Evolutionary conservation across 2,797 vertebrate genomes (phyloP).

Genomic region (Spinibarbus caldwelli): DNA sequence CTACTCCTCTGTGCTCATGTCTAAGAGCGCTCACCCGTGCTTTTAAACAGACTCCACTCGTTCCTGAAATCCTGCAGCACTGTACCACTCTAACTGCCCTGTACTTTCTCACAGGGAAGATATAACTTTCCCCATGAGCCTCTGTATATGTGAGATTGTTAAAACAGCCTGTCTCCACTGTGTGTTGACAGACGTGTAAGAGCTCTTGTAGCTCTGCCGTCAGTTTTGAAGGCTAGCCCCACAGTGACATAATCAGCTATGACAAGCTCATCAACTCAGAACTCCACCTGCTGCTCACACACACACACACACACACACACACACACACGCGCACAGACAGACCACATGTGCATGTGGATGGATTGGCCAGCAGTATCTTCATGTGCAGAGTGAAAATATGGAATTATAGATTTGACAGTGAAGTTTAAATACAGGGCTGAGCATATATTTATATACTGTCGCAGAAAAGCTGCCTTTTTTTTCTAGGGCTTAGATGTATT

Average conservation of each 20-base stretch:
- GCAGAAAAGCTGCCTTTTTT: not conserved
- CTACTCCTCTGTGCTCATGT: conserved; percentile 51
- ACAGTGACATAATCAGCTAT: conserved; percentile 68
- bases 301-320: conserved; percentile 18
- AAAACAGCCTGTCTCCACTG: conserved; percentile 55
- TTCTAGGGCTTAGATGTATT: not conserved
- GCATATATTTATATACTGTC: not conserved
- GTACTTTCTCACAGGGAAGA: conserved; percentile 19
- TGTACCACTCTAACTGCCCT: conserved; percentile 26
- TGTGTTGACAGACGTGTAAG: conserved; percentile 53
- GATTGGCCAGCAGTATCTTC: conserved; percentile 48
- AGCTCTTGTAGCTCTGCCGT: conserved; percentile 51
- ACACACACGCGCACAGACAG: not conserved
- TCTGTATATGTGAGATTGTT: conserved; percentile 64
- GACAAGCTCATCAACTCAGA: conserved; percentile 67
- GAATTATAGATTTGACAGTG: conserved; percentile 27
- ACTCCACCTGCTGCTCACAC: conserved; percentile 58
- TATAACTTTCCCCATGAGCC: conserved; percentile 28
- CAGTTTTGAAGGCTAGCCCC: conserved; percentile 58
- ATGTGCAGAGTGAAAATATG: conserved; percentile 47
- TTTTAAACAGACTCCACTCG: conserved; percentile 53
- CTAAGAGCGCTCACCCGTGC: conserved; percentile 33
- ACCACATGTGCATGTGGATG: conserved; percentile 36
- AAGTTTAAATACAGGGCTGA: conserved; percentile 29
- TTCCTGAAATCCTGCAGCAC: conserved; percentile 51